Evolutionary conservation across 2,113 vertebrate genomes (phyloP).

Genomic region (Ailuropoda melanoleuca): DNA sequence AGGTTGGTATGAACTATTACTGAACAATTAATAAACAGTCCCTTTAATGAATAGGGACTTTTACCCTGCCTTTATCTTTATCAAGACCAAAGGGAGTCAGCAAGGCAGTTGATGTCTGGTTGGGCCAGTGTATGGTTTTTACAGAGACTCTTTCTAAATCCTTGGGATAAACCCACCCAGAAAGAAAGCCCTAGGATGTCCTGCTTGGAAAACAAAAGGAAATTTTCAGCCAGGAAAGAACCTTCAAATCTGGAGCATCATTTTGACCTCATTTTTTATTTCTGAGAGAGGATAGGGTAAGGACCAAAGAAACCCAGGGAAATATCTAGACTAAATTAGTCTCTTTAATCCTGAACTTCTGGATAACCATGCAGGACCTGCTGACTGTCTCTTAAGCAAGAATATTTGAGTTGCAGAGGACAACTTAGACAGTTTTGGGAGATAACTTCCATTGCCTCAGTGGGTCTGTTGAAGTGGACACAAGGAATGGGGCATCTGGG

Average conservation of each 20-base stretch:
- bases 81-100: neutral
- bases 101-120: neutral
- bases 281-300: neutral
- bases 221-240: constrained; percentile 11
- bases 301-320: neutral
- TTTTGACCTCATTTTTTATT: neutral
- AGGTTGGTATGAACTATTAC: neutral
- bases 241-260: neutral
- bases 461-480: neutral
- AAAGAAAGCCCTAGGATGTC: neutral
- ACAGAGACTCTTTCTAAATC: neutral
- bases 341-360: constrained; percentile 6
- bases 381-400: neutral
- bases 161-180: neutral
- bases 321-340: neutral
- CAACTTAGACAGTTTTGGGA: neutral
- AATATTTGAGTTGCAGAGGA: neutral
- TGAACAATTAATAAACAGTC: neutral
- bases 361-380: neutral
- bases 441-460: neutral
- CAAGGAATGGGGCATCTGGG: neutral
- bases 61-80: neutral
- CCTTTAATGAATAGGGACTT: neutral
- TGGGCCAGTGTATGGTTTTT: neutral
- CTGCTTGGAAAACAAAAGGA: neutral